Evolutionary conservation across 2,113 vertebrate genomes (phyloP).

Genomic region (Prochilodus magdalenae): DNA sequence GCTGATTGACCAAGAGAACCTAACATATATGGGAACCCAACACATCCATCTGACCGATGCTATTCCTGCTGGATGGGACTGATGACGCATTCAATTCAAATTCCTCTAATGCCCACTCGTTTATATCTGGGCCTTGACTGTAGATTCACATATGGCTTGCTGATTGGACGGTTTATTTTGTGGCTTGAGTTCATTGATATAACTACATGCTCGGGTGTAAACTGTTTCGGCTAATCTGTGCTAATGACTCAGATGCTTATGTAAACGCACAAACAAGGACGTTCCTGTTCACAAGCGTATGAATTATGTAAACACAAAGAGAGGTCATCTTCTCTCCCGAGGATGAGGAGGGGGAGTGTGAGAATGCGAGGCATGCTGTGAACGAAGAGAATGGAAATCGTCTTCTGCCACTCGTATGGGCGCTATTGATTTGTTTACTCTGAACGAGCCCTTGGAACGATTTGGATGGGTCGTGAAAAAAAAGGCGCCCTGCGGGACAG

Average conservation of each 20-base stretch:
- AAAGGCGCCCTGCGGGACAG: constrained; percentile 3
- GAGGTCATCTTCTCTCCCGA: constrained; percentile 8
- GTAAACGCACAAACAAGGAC: constrained; percentile 23
- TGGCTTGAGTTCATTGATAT: background rate
- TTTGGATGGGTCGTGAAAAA: background rate
- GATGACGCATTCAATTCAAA: too few relatives aligned
- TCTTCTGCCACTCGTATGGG: constrained; percentile 54
- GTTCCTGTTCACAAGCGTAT: constrained; percentile 19
- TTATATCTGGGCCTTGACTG: background rate
- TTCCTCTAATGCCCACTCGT: too few relatives aligned
- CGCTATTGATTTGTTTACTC: constrained; percentile 75
- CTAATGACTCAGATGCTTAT: constrained; percentile 33
- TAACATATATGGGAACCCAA: too few relatives aligned
- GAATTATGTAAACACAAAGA: constrained; percentile 39
- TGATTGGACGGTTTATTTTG: background rate
- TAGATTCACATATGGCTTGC: background rate
- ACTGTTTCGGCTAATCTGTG: background rate
- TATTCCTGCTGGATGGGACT: too few relatives aligned
- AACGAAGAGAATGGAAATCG: constrained; percentile 59
- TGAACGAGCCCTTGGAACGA: too few relatives aligned
- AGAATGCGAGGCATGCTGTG: background rate
- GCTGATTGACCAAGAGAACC: too few relatives aligned
- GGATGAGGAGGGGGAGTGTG: constrained; percentile 32
- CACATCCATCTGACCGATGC: too few relatives aligned
- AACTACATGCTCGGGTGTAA: background rate